Percentiles rank a stretch among this genome's conserved stretches.
These are phyloP conservation scores for Bombyx mandarina DNA, from an alignment of 1,140 invertebrate species.

Conservation along the genomic window DNA sequence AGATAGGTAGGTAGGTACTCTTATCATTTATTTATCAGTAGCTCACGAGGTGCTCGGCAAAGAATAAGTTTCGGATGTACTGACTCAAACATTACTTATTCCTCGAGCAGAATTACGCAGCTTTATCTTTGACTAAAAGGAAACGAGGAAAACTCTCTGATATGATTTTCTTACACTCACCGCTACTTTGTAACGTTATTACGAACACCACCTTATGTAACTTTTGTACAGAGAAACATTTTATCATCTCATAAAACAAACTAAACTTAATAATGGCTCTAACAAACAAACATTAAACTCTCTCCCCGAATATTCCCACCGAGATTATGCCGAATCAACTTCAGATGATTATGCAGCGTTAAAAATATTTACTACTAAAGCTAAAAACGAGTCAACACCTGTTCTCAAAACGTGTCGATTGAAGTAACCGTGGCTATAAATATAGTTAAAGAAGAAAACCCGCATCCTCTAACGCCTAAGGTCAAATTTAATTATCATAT, in stretches of 20 bases:
- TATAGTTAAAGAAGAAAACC: slow-evolving; percentile 23
- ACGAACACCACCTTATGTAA: background rate
- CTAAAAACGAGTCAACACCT: slow-evolving; percentile 34
- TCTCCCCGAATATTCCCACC: slow-evolving; percentile 11
- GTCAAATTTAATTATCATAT: slow-evolving; percentile 60
- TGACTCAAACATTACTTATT: no score
- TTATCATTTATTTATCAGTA: no score
- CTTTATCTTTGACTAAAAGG: no score
- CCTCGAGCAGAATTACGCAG: no score
- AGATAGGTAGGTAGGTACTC: no score
- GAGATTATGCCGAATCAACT: slow-evolving; percentile 11
- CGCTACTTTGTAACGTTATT: no score
- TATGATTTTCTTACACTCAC: no score
- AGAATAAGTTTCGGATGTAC: no score
- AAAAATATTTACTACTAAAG: slow-evolving; percentile 45
- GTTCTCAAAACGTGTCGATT: slow-evolving; percentile 39
- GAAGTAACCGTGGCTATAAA: slow-evolving; percentile 38
- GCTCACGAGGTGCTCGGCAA: no score
- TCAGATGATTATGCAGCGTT: slow-evolving; percentile 26
- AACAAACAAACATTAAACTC: slow-evolving; percentile 12
- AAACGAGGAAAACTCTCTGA: no score
- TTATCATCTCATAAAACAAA: slow-evolving; percentile 7
- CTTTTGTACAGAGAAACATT: slow-evolving; percentile 3
- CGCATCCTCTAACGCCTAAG: slow-evolving; percentile 36
- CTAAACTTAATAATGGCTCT: slow-evolving; percentile 1